Evolutionary conservation across 1,140 invertebrate species (phyloP).

Genomic region (Saccostrea cuccullata): DNA sequence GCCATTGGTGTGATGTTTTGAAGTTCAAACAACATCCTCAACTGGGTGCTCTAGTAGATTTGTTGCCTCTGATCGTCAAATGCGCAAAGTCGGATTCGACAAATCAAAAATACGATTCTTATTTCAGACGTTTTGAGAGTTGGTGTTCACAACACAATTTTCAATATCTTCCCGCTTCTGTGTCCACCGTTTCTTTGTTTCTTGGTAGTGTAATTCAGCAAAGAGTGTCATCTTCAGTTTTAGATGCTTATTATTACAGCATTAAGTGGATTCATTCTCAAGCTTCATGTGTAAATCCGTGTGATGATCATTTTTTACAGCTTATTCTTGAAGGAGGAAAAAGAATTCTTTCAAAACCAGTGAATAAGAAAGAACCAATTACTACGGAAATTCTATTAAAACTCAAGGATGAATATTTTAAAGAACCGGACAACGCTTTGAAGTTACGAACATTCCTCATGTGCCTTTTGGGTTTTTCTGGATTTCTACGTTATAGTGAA

Average conservation of each 20-base stretch:
- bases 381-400: no score
- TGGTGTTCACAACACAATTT: no score
- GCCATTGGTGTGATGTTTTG: neutral
- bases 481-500: no score
- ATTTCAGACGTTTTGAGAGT: constrained; percentile 41
- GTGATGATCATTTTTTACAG: constrained; percentile 32
- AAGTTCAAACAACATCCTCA: constrained; percentile 1
- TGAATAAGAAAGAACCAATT: no score
- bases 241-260: constrained; percentile 43
- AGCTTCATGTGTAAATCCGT: constrained; percentile 39
- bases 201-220: neutral
- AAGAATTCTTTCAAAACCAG: neutral
- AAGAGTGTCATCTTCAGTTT: constrained; percentile 40
- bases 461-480: no score
- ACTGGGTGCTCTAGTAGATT: neutral
- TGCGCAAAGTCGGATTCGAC: neutral
- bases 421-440: neutral
- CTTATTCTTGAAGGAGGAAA: constrained; percentile 45
- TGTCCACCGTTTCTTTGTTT: constrained; percentile 23
- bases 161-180: constrained; percentile 23
- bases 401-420: no score
- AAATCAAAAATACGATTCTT: constrained; percentile 39
- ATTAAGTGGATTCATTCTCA: constrained; percentile 39
- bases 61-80: neutral
- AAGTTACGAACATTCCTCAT: neutral